Evolutionary conservation across 2,113 vertebrate species (phyloP).

Genomic region (Galemys pyrenaicus): DNA sequence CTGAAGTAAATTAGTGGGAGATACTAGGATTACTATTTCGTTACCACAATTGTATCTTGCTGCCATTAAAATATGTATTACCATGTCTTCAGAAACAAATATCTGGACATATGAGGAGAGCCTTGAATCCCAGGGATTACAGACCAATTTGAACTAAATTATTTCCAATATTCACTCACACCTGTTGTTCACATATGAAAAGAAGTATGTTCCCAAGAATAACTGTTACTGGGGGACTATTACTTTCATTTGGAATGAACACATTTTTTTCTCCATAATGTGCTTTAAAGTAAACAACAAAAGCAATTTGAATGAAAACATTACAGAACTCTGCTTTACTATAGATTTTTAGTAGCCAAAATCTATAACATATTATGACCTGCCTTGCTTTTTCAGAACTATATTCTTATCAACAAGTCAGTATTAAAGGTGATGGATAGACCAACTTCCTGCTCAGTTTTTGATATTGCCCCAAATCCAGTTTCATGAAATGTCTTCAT

Average conservation of each 20-base stretch:
- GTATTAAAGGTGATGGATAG: neutral
- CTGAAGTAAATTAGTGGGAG: constrained; percentile 71
- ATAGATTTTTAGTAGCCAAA: neutral
- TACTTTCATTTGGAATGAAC: constrained; percentile 26
- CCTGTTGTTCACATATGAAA: neutral
- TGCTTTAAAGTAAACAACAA: constrained; percentile 3
- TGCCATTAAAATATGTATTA: constrained; percentile 35
- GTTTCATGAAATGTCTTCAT: constrained; percentile 58
- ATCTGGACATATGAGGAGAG: neutral
- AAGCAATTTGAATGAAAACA: constrained; percentile 11
- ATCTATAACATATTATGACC: constrained; percentile 5
- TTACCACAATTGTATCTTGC: constrained; percentile 46
- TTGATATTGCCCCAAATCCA: neutral
- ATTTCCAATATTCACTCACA: neutral
- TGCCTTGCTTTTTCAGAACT: neutral
- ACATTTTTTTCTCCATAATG: neutral
- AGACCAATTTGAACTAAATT: neutral
- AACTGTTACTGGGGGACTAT: neutral
- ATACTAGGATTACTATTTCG: constrained; percentile 67
- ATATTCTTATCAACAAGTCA: neutral
- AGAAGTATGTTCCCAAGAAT: neutral
- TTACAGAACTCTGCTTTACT: constrained; percentile 27
- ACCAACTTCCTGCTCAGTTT: neutral
- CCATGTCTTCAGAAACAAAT: neutral
- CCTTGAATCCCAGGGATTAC: neutral